These are phyloP conservation scores for Drosophila buzzatii DNA, from an alignment of 2,888 invertebrate genomes.

Conservation along the genomic window DNA sequence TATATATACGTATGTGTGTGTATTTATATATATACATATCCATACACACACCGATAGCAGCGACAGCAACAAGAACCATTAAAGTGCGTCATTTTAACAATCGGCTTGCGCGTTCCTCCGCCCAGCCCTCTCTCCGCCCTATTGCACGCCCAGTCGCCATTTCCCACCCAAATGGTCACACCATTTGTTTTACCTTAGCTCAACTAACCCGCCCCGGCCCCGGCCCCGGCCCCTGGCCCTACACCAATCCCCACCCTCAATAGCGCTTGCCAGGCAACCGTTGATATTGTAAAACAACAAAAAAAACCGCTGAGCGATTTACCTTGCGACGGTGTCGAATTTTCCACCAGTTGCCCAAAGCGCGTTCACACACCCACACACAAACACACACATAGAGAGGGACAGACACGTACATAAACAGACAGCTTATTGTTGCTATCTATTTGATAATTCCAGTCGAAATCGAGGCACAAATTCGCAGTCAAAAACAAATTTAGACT, in stretches of 20 bases:
- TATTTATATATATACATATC: background rate
- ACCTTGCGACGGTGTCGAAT: slow-evolving; percentile 44
- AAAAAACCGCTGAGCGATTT: slow-evolving; percentile 31
- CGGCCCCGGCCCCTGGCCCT: background rate
- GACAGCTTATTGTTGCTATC: slow-evolving; percentile 22
- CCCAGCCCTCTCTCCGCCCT: background rate
- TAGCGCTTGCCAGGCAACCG: slow-evolving; percentile 22
- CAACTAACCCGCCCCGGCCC: background rate
- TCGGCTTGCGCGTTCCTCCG: background rate
- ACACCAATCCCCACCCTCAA: background rate
- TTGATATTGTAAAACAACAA: slow-evolving; percentile 33
- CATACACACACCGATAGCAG: slow-evolving; percentile 6
- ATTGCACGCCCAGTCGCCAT: background rate
- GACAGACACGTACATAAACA: background rate
- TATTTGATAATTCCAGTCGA: slow-evolving; percentile 36
- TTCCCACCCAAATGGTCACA: slow-evolving; percentile 5
- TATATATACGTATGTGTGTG: background rate
- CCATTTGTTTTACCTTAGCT: slow-evolving; percentile 16
- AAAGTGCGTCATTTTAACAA: slow-evolving; percentile 37
- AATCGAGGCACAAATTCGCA: slow-evolving; percentile 24
- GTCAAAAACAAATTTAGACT: slow-evolving; percentile 16
- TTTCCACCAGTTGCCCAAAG: slow-evolving; percentile 36
- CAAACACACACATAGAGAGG: slow-evolving; percentile 3
- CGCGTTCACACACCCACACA: background rate
- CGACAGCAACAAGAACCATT: slow-evolving; percentile 32